Conservation (phyloP, 2,888 invertebrate genomes). For the Temnothorax rugatulus region DNA sequence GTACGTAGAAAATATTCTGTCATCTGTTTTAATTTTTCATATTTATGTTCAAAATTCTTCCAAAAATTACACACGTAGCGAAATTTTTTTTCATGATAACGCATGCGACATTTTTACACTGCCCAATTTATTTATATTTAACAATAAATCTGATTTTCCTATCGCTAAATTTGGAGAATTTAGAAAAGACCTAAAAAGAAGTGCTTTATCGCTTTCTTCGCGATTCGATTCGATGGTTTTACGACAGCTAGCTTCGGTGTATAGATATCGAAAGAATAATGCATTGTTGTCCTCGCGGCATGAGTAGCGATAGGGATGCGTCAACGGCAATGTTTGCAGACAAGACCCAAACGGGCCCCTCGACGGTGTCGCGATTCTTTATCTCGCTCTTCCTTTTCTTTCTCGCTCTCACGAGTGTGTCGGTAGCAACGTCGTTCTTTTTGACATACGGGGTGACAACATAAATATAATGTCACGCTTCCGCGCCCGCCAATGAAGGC, state of each 20-base stretch:
- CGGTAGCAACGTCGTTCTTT: slow-evolving; percentile 75
- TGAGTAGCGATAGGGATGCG: slow-evolving; percentile 74
- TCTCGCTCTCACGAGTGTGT: slow-evolving; percentile 66
- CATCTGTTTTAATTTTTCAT: background rate
- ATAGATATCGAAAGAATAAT: slow-evolving; percentile 78
- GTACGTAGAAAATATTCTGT: background rate
- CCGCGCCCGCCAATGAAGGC: slow-evolving; percentile 82
- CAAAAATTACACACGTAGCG: background rate
- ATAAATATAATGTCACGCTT: slow-evolving; percentile 86
- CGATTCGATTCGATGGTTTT: slow-evolving; percentile 82
- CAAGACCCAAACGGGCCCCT: slow-evolving; percentile 79
- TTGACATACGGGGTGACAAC: slow-evolving; percentile 83
- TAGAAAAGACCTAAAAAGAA: background rate
- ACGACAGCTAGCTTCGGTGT: slow-evolving; percentile 73
- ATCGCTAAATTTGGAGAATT: background rate
- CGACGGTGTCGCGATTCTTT: slow-evolving; percentile 67
- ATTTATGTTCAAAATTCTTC: background rate
- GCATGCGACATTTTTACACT: background rate
- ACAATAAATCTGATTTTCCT: slow-evolving; percentile 1
- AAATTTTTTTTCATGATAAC: too few species aligned
- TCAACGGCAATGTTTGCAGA: slow-evolving; percentile 80
- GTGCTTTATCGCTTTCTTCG: slow-evolving; percentile 71
- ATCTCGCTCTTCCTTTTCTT: slow-evolving; percentile 12
- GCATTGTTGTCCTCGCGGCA: slow-evolving; percentile 74
- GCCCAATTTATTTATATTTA: background rate